Evolutionary conservation across 1,140 invertebrate genomes (phyloP).

Genomic region (Drosophila navojoa): DNA sequence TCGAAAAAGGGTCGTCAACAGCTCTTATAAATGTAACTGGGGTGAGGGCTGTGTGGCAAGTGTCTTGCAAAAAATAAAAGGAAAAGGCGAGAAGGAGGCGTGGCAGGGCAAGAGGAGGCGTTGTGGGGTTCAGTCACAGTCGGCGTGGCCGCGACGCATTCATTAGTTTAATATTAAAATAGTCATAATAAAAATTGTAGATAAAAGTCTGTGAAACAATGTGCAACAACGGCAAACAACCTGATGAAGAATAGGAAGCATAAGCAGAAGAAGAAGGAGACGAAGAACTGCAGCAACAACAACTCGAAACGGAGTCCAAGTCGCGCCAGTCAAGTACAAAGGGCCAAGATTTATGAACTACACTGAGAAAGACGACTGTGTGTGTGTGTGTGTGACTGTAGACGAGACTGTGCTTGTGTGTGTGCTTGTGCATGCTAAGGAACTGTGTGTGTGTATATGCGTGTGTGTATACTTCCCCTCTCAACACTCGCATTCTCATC

Average conservation of each 20-base stretch:
- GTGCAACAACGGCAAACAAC: constrained; percentile 37
- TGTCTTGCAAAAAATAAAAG: background rate
- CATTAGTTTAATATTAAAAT: constrained; percentile 82
- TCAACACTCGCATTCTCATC: constrained; percentile 12
- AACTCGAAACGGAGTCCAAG: constrained; percentile 43
- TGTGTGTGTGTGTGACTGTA: constrained; percentile 1
- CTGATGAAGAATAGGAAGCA: constrained; percentile 10
- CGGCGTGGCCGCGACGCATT: constrained; percentile 74
- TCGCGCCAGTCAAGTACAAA: constrained; percentile 54
- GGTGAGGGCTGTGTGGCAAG: constrained; percentile 40
- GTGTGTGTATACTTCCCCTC: constrained; percentile 38
- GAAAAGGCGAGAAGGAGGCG: background rate
- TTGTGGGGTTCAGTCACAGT: constrained; percentile 48
- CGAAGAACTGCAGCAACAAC: constrained; percentile 30
- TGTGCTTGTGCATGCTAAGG: background rate
- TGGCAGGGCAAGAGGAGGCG: background rate
- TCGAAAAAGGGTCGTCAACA: constrained; percentile 65
- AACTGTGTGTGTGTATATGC: constrained; percentile 1
- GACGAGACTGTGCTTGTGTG: constrained; percentile 17
- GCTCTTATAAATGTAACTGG: constrained; percentile 36
- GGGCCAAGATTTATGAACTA: constrained; percentile 77
- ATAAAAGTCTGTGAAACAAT: constrained; percentile 71
- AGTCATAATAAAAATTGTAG: constrained; percentile 79
- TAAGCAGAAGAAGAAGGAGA: constrained; percentile 15
- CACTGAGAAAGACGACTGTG: constrained; percentile 43